phyloP scores from a whole-genome alignment of 2,113 vertebrate species.

The Glareola pratincola region DNA sequence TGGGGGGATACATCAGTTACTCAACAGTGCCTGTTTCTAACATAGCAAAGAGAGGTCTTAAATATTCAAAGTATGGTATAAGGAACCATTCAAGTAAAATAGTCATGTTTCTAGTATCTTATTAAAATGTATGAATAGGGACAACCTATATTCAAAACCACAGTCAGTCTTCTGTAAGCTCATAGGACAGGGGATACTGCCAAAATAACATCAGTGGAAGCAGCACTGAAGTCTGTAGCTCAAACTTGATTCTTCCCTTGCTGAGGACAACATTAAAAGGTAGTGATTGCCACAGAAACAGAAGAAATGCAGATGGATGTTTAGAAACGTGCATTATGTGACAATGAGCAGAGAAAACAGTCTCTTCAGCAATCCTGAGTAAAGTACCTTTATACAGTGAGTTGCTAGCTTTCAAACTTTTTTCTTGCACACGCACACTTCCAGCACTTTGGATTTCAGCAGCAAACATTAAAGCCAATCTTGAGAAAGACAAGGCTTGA shows the following conservation, averaged over 20 bases:
- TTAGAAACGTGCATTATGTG: background rate
- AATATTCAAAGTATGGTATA: background rate
- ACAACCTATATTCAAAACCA: background rate
- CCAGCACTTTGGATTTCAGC: background rate
- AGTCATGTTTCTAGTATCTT: background rate
- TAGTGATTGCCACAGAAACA: background rate
- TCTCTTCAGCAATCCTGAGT: background rate
- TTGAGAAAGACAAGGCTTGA: background rate
- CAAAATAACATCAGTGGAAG: background rate
- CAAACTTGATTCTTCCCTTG: background rate
- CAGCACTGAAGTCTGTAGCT: background rate
- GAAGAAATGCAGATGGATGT: slow-evolving; percentile 8
- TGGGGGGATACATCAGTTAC: background rate
- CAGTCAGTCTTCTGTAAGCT: background rate
- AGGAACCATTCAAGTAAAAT: background rate
- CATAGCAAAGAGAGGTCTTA: background rate
- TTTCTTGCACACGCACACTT: background rate
- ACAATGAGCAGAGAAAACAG: background rate
- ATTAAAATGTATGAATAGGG: background rate
- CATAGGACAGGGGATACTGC: background rate
- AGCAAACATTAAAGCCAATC: background rate
- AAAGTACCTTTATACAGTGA: background rate
- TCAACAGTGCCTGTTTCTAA: background rate
- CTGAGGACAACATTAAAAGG: background rate
- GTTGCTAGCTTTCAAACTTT: background rate